A percentile compares a stretch with the other conserved stretches of the same genome.
Conservation (phyloP, 2,888 invertebrate species). For the Thalpophila matura region DNA sequence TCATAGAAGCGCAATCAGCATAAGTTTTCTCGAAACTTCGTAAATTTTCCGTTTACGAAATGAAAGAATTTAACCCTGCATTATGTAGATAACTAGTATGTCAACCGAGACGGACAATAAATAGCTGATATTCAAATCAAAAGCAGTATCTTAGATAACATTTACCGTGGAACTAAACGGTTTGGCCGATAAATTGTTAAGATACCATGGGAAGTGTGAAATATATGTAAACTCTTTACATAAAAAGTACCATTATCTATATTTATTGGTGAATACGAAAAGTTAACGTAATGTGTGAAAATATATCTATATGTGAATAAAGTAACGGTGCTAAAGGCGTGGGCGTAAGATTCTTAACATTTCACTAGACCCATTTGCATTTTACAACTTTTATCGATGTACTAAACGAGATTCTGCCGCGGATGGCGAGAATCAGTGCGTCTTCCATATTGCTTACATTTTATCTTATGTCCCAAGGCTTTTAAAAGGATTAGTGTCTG, state of each 20-base stretch:
- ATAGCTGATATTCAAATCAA: constrained; percentile 54
- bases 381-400: constrained; percentile 89
- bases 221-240: constrained; percentile 59
- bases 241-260: constrained; percentile 62
- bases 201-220: constrained; percentile 48
- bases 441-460: constrained; percentile 78
- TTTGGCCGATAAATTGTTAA: constrained; percentile 53
- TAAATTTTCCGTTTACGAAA: neutral
- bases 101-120: constrained; percentile 31
- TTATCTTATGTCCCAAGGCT: constrained; percentile 70
- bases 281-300: constrained; percentile 73
- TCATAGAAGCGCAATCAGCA: constrained; percentile 1
- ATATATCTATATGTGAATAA: constrained; percentile 76
- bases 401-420: constrained; percentile 82
- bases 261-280: constrained; percentile 61
- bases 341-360: constrained; percentile 87
- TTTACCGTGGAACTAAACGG: constrained; percentile 51
- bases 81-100: constrained; percentile 24
- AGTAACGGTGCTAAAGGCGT: constrained; percentile 82
- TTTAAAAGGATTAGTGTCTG: constrained; percentile 70
- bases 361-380: constrained; percentile 88
- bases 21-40: constrained; percentile 2
- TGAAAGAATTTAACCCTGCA: constrained; percentile 5
- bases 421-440: constrained; percentile 78
- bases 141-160: constrained; percentile 49